Evolutionary conservation across 2,888 invertebrate species (phyloP), one percentile per base, ranked within the genome.

Genomic region (Hololepta plana): DNA sequence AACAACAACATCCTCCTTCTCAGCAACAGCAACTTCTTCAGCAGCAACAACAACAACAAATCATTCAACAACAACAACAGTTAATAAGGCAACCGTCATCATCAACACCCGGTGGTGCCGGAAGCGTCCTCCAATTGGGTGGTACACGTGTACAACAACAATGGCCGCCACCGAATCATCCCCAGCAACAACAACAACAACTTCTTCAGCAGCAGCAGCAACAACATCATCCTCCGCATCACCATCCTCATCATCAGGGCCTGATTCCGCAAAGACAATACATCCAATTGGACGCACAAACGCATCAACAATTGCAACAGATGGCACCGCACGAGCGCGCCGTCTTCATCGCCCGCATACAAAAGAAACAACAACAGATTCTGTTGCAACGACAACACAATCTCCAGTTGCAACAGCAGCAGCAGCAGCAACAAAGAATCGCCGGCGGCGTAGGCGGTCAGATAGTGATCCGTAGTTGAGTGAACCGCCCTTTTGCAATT

Each of bases 251-350:
- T n/a, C n/a, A n/a, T n/a, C n/a, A n/a, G n/a, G 40, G 38, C 15
- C 41, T 41, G 9, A 40, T 47, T 15, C 60, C 59, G 3, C 62
- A 62, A 35, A 57, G 75, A 1, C 80, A 81, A 43, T 59, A 76
- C 30, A 84, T 84, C 32, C 82, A 82, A 38, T 51, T 84, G 38
- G 82, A 84, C 39, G 77, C 79, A 1, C 77, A 80, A 40, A 80
- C 81, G 1, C 81, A 82, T 45, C 79, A 80, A 7, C 79, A 81
- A 39, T 55, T 82, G 23, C 80, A 82, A 44, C 80, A 80, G 41
- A 63, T 68, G 67, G 77, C 80, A 42, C 77, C 80, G 0, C 69
- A 76, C 34, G 80, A 81, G 42, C 63, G 79, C 20, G 75, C 79
- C 2, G 64, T 80, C 49, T 82, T 82, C 38, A 75, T 82, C 4